Conservation (phyloP, 2,797 vertebrate genomes). For the Catamblyrhynchus diadema region DNA sequence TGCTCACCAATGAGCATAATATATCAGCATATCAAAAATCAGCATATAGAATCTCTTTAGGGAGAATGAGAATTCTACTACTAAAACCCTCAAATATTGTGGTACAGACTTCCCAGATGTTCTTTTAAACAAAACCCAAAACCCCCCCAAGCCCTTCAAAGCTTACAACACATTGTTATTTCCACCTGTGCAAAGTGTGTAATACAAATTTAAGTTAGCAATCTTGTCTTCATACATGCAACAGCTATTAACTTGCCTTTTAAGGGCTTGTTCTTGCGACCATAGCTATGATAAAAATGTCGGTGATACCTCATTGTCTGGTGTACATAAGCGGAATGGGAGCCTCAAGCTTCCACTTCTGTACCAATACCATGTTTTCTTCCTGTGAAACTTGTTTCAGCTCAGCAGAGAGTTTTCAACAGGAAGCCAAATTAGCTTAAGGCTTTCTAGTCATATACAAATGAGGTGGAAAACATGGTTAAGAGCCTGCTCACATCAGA, state of each 20-base stretch:
- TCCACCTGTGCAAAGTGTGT: background rate
- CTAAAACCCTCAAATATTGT: background rate
- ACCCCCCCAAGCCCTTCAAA: background rate
- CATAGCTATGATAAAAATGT: background rate
- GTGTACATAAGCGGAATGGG: accelerated
- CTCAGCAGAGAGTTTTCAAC: background rate
- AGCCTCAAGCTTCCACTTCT: background rate
- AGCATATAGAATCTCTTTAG: background rate
- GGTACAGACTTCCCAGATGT: background rate
- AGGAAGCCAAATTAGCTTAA: background rate
- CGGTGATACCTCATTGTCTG: background rate
- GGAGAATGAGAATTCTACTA: background rate
- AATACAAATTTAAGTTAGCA: background rate
- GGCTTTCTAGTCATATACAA: background rate
- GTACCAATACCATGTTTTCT: background rate
- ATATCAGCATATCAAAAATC: background rate
- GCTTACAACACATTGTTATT: background rate
- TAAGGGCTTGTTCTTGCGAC: background rate
- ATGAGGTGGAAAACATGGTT: background rate
- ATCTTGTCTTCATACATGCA: background rate
- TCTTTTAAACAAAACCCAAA: background rate
- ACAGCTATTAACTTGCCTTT: background rate
- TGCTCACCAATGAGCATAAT: background rate
- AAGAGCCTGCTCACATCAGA: background rate
- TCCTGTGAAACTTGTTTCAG: background rate